These are phyloP conservation scores for Parazoanthus swiftii DNA, from an alignment of 92 coral and sea anemone species.

Conservation along the genomic window DNA sequence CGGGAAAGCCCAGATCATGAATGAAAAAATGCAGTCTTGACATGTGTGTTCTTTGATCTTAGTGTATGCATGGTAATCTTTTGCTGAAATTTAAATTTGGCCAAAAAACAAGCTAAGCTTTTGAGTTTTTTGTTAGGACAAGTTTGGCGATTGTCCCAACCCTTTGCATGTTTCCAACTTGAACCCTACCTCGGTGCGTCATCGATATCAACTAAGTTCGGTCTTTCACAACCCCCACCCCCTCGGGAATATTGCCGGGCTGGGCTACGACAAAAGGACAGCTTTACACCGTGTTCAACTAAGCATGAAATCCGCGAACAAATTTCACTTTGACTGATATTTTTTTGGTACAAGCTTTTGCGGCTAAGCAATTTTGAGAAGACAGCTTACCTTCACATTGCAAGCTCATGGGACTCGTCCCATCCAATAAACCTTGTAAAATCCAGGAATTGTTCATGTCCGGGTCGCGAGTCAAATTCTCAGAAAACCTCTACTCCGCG, in stretches of 20 bases:
- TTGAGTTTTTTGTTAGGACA: background rate
- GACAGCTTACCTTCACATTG: conserved; percentile 19
- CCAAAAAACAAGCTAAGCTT: too few species aligned
- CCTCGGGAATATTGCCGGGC: background rate
- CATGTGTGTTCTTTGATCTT: background rate
- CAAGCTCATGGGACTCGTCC: conserved; percentile 42
- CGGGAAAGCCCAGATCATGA: background rate
- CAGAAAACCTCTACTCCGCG: background rate
- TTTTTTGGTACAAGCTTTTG: background rate
- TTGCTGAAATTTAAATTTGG: background rate
- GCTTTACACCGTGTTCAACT: background rate
- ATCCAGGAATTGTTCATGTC: conserved; percentile 27
- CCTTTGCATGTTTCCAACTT: background rate
- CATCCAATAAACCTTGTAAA: background rate
- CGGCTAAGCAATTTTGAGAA: background rate
- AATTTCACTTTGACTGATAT: background rate
- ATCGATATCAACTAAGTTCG: background rate
- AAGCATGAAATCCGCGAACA: background rate
- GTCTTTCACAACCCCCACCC: background rate
- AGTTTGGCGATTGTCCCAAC: background rate
- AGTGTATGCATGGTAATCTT: background rate
- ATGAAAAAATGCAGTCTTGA: background rate
- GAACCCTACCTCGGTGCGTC: background rate
- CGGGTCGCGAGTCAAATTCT: conserved; percentile 32
- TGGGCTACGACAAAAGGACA: background rate